Evolutionary conservation across 2,888 invertebrate genomes (phyloP), one percentile per base, ranked within the genome.

Genomic region (Trachelus tabidus): DNA sequence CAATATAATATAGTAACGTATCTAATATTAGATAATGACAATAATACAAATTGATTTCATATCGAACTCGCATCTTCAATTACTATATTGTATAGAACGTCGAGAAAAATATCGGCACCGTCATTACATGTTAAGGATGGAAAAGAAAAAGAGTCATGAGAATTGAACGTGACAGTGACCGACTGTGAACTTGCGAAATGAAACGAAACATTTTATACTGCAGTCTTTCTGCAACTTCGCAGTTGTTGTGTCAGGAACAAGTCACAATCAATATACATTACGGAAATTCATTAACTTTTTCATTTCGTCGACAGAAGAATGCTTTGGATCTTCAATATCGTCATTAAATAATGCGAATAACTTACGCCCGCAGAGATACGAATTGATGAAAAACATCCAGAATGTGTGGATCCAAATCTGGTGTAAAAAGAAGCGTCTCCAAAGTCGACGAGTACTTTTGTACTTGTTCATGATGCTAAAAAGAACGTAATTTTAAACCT

Each of bases 381-480:
- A 99, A 99, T 92, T 99, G 99, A 89, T 98, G 98, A 94, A 99
- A 99, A 79, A 99, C 96, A 91, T 98, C 98, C 82, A 98, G 92
- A 89, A 99, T 98, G 91, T 98, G 98, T 4, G 97, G 95, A 91
- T 99, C 99, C 90, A 99, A 93, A 92, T 99, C 98, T 86, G 97
- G 97, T 0, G 99, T 98, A 92, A 99, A 99, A 73, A 99, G 94
- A 73, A 99, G 93, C 1, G 97, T 98, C 92, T 99, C 98, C 91
- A 99, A 92, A 0, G 98, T 98, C 84, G 96, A 96, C 92, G 98
- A 97, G 93, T 98, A 99, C 90, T 98, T 97, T 93, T 98, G 98
- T 34, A 99, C 98, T 94, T 99, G 98, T 89, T 98, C 98, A 91
- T 98, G 97, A 92, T 99, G 98, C 98, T 99, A 93, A 69, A 95